A percentile compares a stretch with the other conserved stretches of the same genome.
Conservation (phyloP, 2,797 vertebrate genomes). For the Coregonus suidteri region DNA sequence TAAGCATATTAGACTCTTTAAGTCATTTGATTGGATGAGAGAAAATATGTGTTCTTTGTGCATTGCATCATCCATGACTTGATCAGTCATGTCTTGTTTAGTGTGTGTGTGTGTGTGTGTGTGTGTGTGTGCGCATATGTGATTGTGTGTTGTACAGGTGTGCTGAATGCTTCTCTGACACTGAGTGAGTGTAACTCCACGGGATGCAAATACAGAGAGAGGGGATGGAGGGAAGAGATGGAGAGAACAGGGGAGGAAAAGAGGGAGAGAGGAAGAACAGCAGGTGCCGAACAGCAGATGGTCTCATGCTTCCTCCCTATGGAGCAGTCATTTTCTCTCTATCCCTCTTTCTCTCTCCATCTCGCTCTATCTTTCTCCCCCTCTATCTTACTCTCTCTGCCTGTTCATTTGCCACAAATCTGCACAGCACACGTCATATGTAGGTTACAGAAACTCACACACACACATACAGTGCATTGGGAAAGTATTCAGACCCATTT, state of each 20-base stretch:
- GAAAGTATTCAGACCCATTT: too few relatives aligned
- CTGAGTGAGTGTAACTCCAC: slow-evolving; percentile 54
- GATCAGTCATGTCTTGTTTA: not conserved
- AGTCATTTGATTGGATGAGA: not conserved
- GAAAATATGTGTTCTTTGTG: not conserved
- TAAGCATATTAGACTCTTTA: not conserved
- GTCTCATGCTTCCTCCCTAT: slow-evolving; percentile 68
- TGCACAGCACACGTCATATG: not conserved
- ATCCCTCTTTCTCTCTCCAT: not conserved
- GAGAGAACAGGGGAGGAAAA: slow-evolving; percentile 25
- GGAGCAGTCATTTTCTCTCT: slow-evolving; percentile 58
- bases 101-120: not conserved
- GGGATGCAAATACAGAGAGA: slow-evolving; percentile 34
- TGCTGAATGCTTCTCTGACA: slow-evolving; percentile 33
- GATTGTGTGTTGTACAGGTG: not conserved
- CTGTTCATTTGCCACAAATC: not conserved
- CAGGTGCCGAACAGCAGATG: slow-evolving; percentile 67
- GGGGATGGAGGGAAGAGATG: not conserved
- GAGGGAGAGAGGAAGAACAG: slow-evolving; percentile 15
- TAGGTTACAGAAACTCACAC: not conserved
- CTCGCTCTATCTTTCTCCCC: too few relatives aligned
- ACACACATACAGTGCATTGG: too few relatives aligned
- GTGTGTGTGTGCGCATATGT: slow-evolving; percentile 4
- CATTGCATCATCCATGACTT: not conserved
- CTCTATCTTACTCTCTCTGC: not conserved